Evolutionary conservation across 2,113 vertebrate genomes (phyloP), one percentile per base, ranked within the genome.

Genomic region (Syrrhaptes paradoxus): DNA sequence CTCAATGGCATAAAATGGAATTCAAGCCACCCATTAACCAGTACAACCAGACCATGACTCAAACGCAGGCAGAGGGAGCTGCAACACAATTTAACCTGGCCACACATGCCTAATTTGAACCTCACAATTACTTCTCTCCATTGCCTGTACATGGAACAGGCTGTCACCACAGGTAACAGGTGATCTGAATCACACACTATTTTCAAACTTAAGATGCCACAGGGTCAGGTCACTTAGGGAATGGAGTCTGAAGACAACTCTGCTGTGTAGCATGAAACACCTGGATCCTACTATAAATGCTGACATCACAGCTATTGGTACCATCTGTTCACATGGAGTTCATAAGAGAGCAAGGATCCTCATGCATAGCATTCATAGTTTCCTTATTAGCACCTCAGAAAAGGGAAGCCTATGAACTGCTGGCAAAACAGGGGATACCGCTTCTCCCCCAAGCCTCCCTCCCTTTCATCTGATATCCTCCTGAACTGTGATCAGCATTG

Each of bases 1-100:
- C 87, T 73, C 92, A 80, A 85, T 0, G 0, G 74, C 41, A 68
- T 32, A 85, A 91, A 76, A 85, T 91, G 90, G 85, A 87, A 79
- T 76, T 49, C 81, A 91, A 87, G 54, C 21, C 82, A 91, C 54
- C 11, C 0, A 74, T 21, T 71, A 96, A 95, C 93, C 94, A 95
- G 95, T 84, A 93, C 52, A 90, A 95, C 96, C 86, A 90, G 95
- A 41, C n/a, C 52, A 18, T 96, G 96, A 97, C 76, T 95, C 95
- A 97, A 55, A 61, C 41, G 15, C 11, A 36, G 83, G 72, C 82
- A 89, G 32, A 45, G 24, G 84, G 1, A 94, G 78, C 78, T 91
- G 46, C 67, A 77, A 43, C 86, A 78, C 83, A 51, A 9, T 31
- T 84, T 55, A 90, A 84, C 24, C 38, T 3, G 15, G 63, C 80